These are phyloP conservation scores for Nephrocerus scutellatus DNA, from an alignment of 2,888 invertebrate species.

Conservation along the genomic window DNA sequence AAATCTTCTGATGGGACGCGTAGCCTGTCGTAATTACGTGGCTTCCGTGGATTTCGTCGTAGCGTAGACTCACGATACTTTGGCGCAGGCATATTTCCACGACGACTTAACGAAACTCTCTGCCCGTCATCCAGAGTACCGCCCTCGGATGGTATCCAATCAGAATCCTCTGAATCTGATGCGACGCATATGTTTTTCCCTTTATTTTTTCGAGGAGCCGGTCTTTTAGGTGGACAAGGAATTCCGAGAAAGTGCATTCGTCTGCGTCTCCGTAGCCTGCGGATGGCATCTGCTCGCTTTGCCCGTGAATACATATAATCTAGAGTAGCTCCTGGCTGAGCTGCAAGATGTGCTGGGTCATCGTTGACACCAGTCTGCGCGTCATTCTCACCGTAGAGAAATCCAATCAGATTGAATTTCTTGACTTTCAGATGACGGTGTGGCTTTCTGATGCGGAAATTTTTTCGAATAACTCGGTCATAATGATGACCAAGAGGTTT, in stretches of 20 bases:
- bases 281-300: slow-evolving; percentile 26
- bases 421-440: slow-evolving; percentile 33
- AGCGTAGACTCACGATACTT: slow-evolving; percentile 37
- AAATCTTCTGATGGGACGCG: slow-evolving; percentile 32
- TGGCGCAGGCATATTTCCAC: slow-evolving; percentile 44
- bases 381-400: slow-evolving; percentile 25
- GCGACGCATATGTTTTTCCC: slow-evolving; percentile 4
- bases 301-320: not conserved
- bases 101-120: slow-evolving; percentile 22
- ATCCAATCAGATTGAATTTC: slow-evolving; percentile 44
- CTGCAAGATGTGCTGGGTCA: slow-evolving; percentile 1
- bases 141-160: slow-evolving; percentile 38
- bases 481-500: slow-evolving; percentile 37
- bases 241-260: slow-evolving; percentile 23
- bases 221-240: slow-evolving; percentile 4
- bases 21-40: slow-evolving; percentile 31
- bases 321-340: slow-evolving; percentile 3
- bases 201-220: not conserved
- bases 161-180: slow-evolving; percentile 22
- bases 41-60: slow-evolving; percentile 33
- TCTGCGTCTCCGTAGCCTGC: slow-evolving; percentile 25
- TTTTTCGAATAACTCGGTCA: slow-evolving; percentile 32
- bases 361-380: not conserved
- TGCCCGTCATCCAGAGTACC: no score
- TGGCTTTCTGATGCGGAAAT: slow-evolving; percentile 36